Conservation (phyloP, 2,113 vertebrate genomes). For the Tachuris rubrigastra region DNA sequence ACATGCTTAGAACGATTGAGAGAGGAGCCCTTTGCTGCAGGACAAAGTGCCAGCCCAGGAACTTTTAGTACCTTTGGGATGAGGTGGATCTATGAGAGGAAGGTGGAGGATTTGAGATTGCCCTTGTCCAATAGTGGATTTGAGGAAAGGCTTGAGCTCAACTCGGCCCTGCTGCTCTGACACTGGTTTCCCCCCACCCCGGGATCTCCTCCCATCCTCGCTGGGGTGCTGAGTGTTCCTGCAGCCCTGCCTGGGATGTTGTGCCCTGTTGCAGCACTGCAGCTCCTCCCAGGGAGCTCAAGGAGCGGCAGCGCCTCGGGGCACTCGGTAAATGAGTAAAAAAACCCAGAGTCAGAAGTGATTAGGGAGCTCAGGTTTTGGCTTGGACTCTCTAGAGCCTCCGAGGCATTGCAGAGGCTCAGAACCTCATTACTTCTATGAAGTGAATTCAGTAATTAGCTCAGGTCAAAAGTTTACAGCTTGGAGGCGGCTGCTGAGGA, state of each 20-base stretch:
- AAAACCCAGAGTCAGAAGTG: slow-evolving; percentile 48
- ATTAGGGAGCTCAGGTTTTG: slow-evolving; percentile 69
- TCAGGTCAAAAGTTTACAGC: slow-evolving; percentile 68
- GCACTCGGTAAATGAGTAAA: slow-evolving; percentile 54
- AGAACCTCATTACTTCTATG: slow-evolving; percentile 64
- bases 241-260: neutral
- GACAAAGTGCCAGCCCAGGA: too few relatives aligned
- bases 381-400: slow-evolving; percentile 56
- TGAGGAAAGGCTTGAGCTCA: neutral
- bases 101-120: too few relatives aligned
- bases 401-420: slow-evolving; percentile 56
- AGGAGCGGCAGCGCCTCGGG: slow-evolving; percentile 33
- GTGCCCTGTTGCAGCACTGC: neutral
- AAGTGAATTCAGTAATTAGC: slow-evolving; percentile 64
- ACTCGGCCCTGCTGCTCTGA: neutral
- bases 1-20: too few relatives aligned
- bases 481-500: slow-evolving; percentile 17
- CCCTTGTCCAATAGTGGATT: neutral
- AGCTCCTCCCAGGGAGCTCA: slow-evolving; percentile 22
- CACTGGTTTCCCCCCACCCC: neutral
- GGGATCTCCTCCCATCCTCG: neutral
- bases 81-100: too few relatives aligned
- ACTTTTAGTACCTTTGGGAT: too few relatives aligned
- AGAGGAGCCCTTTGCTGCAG: too few relatives aligned
- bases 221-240: neutral